Evolutionary conservation across 2,113 vertebrate species (phyloP).

Genomic region (Notarius lentiginosus): DNA sequence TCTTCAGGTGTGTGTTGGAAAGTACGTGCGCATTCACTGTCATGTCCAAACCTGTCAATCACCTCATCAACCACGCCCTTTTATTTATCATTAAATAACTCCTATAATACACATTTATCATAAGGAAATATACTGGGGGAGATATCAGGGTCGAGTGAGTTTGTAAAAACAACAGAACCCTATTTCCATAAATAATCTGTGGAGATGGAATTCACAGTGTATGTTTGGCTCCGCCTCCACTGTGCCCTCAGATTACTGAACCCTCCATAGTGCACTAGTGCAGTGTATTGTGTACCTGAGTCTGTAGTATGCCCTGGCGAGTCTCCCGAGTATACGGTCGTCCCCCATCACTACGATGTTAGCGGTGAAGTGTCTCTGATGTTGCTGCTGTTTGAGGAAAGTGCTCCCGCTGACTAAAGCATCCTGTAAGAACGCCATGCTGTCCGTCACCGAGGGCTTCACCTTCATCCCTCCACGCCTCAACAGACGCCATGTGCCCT

Average conservation of each 20-base stretch:
- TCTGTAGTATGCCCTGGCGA: constrained; percentile 83
- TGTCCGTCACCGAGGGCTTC: constrained; percentile 69
- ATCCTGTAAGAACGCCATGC: constrained; percentile 73
- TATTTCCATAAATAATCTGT: neutral
- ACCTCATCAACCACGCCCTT: no score
- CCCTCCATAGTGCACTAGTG: neutral
- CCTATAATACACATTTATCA: no score
- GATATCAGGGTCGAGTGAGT: no score
- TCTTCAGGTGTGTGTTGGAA: neutral
- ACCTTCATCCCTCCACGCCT: constrained; percentile 84
- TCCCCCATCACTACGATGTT: constrained; percentile 86
- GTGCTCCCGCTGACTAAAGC: constrained; percentile 62
- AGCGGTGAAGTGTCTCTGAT: constrained; percentile 79
- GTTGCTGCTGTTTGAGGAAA: constrained; percentile 67
- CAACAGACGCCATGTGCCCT: constrained; percentile 66
- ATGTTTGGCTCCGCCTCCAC: neutral
- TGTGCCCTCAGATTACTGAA: neutral
- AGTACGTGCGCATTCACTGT: neutral
- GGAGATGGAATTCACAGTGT: neutral
- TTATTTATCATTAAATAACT: no score
- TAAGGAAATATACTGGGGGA: no score
- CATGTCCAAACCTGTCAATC: neutral
- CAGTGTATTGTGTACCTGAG: constrained; percentile 74
- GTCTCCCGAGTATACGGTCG: constrained; percentile 82
- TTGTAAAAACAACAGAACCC: no score